A percentile compares a stretch with the other conserved stretches of the same genome.
phyloP scores from a whole-genome alignment of 2,797 vertebrate species.

The Protonibea diacanthus region DNA sequence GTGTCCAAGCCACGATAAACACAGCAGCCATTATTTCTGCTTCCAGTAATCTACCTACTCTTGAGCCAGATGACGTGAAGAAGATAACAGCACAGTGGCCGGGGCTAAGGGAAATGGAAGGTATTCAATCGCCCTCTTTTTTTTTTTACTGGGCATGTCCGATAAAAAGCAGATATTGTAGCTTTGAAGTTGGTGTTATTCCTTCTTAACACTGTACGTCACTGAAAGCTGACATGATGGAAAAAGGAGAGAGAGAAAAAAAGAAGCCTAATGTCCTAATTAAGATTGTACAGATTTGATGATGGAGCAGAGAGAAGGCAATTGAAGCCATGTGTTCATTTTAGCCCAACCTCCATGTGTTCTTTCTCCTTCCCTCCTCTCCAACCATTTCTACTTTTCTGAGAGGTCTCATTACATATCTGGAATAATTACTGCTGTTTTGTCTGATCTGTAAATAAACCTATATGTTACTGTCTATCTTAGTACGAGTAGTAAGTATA shows the following conservation, averaged over 20 bases:
- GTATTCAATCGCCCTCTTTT: conserved; percentile 51
- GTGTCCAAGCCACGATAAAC: conserved; percentile 79
- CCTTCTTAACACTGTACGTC: conserved; percentile 62
- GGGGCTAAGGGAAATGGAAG: conserved; percentile 60
- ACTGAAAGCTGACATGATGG: conserved; percentile 78
- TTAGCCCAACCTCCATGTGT: conserved; percentile 41
- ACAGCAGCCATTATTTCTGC: conserved; percentile 78
- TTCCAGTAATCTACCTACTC: conserved; percentile 81
- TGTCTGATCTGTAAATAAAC: conserved; percentile 49
- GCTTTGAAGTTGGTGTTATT: conserved; percentile 71
- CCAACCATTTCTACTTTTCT: conserved; percentile 35
- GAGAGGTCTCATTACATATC: conserved; percentile 30
- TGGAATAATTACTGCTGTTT: conserved; percentile 34
- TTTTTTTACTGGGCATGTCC: conserved; percentile 33
- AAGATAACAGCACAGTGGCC: conserved; percentile 72
- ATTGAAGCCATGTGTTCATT: conserved; percentile 78
- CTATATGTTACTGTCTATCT: conserved; percentile 11
- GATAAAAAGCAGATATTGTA: conserved; percentile 60
- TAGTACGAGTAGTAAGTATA: neutral
- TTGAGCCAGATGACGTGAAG: conserved; percentile 74
- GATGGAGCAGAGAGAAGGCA: conserved; percentile 73
- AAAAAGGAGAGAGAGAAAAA: conserved; percentile 66
- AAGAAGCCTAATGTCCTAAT: conserved; percentile 79
- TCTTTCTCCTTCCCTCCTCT: conserved; percentile 23
- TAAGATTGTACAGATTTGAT: conserved; percentile 81